Base-by-base conservation (phyloP, 2,888 invertebrate species). In the Trachelus iudaicus region DNA sequence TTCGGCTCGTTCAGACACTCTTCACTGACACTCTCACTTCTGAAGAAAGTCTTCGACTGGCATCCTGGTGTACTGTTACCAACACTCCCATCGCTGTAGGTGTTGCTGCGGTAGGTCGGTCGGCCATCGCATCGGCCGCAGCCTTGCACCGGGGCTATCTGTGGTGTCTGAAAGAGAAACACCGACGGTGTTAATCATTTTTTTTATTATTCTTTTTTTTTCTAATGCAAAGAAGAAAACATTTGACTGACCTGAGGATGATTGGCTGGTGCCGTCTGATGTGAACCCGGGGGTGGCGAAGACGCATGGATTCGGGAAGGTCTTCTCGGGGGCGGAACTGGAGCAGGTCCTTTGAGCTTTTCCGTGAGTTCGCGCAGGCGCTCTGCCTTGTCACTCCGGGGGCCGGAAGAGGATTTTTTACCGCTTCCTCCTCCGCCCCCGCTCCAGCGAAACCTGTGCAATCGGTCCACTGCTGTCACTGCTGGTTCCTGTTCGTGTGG, bases 401-500 rank as follows among this genome's bases (percentile, higher is more conserved):
- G 88, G 87, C 88, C 86, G 85, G 90, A 89, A 88, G 89, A 89
- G 85, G 89, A 88, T 82, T 89, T 90, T 80, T 89, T 85, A 77
- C 83, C 88, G 77, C 80, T 77, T 84, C 90, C 89, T 85, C 90
- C 90, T 84, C 89, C 89, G 87, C 90, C 90, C 86, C 90, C 89
- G 88, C 90, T 89, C 90, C 90, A 89, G 85, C 96, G 95, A 92
- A 95, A 94, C 92, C 95, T 95, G 91, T 96, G 96, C 92, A 96
- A 93, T 87, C 96, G 96, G 93, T 96, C 96, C 95, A 96, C 95
- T 91, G 95, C 95, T 94, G 95, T 94, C 92, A 89, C 90, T 80
- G 89, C 88, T 85, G 89, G 90, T 87, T 88, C 91, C 92, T 89
- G 85, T 85, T 86, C 86, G 79, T 34, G 34, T 23, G 56, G 56